phyloP scores from a whole-genome alignment of 92 coral and sea anemone genomes.

The Epizoanthus stellaris region DNA sequence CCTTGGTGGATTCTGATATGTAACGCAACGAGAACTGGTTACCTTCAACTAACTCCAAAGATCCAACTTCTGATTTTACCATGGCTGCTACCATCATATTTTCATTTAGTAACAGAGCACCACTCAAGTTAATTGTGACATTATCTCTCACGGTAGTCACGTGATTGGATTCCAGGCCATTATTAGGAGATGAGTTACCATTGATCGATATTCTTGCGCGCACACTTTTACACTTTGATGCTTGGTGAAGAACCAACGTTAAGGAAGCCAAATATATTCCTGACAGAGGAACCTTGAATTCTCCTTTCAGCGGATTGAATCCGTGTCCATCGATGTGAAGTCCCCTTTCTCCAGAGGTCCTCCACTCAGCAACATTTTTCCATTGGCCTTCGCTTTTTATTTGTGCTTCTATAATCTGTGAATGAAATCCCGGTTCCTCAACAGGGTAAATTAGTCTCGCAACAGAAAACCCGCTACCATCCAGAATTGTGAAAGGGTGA shows the following conservation, averaged over 20 bases:
- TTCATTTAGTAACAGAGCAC: conserved; percentile 48
- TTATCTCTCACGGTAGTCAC: neutral
- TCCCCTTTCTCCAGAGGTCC: conserved; percentile 60
- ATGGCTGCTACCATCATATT: conserved; percentile 40
- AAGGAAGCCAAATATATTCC: conserved; percentile 61
- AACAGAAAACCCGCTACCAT: conserved; percentile 72
- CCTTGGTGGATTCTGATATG: conserved; percentile 30
- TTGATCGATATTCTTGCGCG: conserved; percentile 46
- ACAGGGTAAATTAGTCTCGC: conserved; percentile 65
- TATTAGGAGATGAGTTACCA: conserved; percentile 20
- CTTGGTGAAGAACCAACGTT: conserved; percentile 14
- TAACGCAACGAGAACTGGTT: conserved; percentile 57
- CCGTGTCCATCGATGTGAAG: conserved; percentile 57
- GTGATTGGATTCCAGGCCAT: conserved; percentile 53
- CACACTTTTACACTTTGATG: neutral
- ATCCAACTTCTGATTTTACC: conserved; percentile 26
- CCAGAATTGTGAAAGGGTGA: conserved; percentile 53
- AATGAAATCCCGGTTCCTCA: conserved; percentile 64
- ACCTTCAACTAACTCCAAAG: conserved; percentile 33
- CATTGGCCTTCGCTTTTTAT: conserved; percentile 8
- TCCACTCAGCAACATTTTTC: conserved; percentile 49
- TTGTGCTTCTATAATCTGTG: conserved; percentile 8
- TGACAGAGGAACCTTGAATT: conserved; percentile 52
- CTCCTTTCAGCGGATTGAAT: conserved; percentile 47
- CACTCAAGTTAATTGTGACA: conserved; percentile 45